Percentiles rank a stretch among this genome's conserved stretches.
Evolutionary conservation across 2,888 invertebrate genomes (phyloP).

Genomic region (Cephus sareptanus): DNA sequence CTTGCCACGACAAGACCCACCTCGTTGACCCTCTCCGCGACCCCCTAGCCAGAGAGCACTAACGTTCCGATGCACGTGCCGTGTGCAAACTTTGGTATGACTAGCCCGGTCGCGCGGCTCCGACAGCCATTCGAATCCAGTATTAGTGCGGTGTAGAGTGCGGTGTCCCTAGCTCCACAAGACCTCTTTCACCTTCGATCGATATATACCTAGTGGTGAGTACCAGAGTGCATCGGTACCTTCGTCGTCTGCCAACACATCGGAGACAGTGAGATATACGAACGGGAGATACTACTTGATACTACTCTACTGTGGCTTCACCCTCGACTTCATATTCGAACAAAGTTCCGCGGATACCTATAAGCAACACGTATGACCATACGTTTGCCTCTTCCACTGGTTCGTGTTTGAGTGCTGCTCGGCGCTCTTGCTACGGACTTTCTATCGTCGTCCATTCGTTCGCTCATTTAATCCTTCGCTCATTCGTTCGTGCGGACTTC

Average conservation of each 20-base stretch:
- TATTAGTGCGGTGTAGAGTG: slow-evolving; percentile 66
- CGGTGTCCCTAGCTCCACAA: slow-evolving; percentile 36
- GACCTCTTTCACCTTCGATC: slow-evolving; percentile 36
- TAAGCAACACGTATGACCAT: not conserved
- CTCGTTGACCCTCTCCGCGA: slow-evolving; percentile 1
- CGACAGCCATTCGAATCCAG: slow-evolving; percentile 66
- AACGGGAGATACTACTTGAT: not conserved
- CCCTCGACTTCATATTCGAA: not conserved
- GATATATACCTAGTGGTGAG: slow-evolving; percentile 43
- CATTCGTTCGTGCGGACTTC: not conserved
- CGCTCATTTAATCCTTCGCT: not conserved
- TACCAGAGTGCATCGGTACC: slow-evolving; percentile 17
- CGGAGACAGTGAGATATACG: not conserved
- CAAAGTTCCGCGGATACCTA: not conserved
- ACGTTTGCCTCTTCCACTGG: not conserved
- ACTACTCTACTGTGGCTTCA: not conserved
- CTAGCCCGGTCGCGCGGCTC: slow-evolving; percentile 62
- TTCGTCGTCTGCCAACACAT: not conserved
- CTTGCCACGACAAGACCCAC: slow-evolving; percentile 14
- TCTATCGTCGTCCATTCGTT: not conserved
- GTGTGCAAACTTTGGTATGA: slow-evolving; percentile 65
- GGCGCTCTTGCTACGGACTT: not conserved
- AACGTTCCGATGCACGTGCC: slow-evolving; percentile 62
- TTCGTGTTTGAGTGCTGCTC: not conserved
- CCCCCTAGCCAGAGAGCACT: slow-evolving; percentile 28